Percentiles rank a stretch among this genome's conserved stretches.
phyloP scores from a whole-genome alignment of 1,140 invertebrate genomes.

The Meloidogyne floridensis region DNA sequence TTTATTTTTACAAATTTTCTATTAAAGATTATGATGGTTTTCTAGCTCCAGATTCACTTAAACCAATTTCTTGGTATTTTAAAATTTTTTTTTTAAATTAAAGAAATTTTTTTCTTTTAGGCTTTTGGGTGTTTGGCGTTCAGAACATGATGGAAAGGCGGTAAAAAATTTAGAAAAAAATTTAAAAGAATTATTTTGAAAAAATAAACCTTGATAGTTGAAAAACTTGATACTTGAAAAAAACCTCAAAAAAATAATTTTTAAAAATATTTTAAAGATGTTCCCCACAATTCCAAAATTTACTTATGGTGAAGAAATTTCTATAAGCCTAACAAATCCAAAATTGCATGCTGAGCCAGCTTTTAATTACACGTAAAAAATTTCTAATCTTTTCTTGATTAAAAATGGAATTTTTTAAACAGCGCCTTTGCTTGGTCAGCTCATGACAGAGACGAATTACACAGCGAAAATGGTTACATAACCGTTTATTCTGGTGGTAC shows the following conservation, averaged over 20 bases:
- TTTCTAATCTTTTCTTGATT: no score
- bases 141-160: slow-evolving; percentile 60
- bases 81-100: slow-evolving; percentile 8
- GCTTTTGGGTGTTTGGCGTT: slow-evolving; percentile 63
- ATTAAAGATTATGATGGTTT: slow-evolving; percentile 27
- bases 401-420: slow-evolving; percentile 20
- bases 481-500: slow-evolving; percentile 56
- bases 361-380: slow-evolving; percentile 62
- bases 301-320: slow-evolving; percentile 63
- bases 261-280: slow-evolving; percentile 27
- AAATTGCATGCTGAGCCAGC: slow-evolving; percentile 46
- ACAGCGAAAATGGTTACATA: slow-evolving; percentile 62
- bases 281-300: slow-evolving; percentile 65
- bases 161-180: not conserved
- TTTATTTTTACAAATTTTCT: not conserved
- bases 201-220: no score
- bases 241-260: not conserved
- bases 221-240: no score
- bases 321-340: slow-evolving; percentile 56
- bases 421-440: slow-evolving; percentile 65
- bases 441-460: slow-evolving; percentile 63
- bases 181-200: no score
- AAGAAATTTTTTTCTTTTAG: not conserved
- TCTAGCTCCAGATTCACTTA: slow-evolving; percentile 17
- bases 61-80: slow-evolving; percentile 27